Conservation (phyloP, 1,140 invertebrate species). For the Drosophila jambulina region DNA sequence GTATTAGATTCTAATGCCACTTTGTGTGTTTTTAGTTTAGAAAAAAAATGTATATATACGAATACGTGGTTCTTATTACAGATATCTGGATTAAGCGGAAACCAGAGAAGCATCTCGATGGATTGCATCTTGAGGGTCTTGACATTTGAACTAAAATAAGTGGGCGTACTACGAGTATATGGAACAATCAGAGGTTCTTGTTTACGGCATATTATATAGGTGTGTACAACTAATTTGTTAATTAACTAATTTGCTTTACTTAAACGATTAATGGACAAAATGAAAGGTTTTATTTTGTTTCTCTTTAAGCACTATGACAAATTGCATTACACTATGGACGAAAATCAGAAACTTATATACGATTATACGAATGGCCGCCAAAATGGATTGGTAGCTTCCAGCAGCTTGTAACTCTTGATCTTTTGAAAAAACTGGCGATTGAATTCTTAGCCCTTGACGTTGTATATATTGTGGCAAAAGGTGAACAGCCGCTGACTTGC, state of each 20-base stretch:
- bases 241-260: constrained; percentile 80
- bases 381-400: constrained; percentile 9
- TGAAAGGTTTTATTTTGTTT: constrained; percentile 23
- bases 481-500: constrained; percentile 21
- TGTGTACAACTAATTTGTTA: constrained; percentile 59
- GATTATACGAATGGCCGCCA: constrained; percentile 38
- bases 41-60: constrained; percentile 22
- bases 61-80: constrained; percentile 43
- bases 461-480: constrained; percentile 21
- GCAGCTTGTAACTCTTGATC: neutral
- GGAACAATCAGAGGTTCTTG: constrained; percentile 33
- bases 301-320: constrained; percentile 39
- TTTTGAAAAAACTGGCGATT: constrained; percentile 10
- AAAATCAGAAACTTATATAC: constrained; percentile 55
- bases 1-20: constrained; percentile 54
- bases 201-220: constrained; percentile 23
- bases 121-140: constrained; percentile 6
- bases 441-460: constrained; percentile 9
- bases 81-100: constrained; percentile 24
- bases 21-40: constrained; percentile 44
- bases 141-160: constrained; percentile 20
- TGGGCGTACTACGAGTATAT: constrained; percentile 16
- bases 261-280: constrained; percentile 72
- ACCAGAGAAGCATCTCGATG: constrained; percentile 5
- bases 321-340: constrained; percentile 74